These are phyloP conservation scores for Brachionus manjavacas DNA, from an alignment of 1,140 invertebrate species.

Conservation along the genomic window DNA sequence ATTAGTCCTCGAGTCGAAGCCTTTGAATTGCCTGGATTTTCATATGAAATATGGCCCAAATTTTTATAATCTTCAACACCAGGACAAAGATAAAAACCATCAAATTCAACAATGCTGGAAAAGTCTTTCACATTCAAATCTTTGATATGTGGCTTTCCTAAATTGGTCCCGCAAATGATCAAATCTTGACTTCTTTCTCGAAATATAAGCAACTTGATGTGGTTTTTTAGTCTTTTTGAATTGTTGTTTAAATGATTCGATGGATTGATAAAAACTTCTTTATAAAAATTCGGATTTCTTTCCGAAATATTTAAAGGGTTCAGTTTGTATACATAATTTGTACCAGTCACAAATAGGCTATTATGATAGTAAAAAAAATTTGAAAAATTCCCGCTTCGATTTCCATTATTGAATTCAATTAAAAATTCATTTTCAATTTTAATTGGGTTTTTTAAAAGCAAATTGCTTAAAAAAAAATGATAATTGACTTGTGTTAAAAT, in stretches of 20 bases:
- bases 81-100: slow-evolving; percentile 10
- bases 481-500: not conserved
- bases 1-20: not conserved
- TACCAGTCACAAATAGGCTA: not conserved
- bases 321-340: slow-evolving; percentile 5
- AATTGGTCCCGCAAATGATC: slow-evolving; percentile 2
- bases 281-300: not conserved
- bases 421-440: not conserved
- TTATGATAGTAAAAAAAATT: not conserved
- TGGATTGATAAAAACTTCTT: slow-evolving; percentile 16
- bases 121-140: slow-evolving; percentile 15
- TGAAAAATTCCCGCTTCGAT: not conserved
- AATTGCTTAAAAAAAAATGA: not conserved
- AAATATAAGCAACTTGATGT: slow-evolving; percentile 3
- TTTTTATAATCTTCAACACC: not conserved
- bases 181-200: slow-evolving; percentile 6
- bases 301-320: not conserved
- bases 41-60: slow-evolving; percentile 12
- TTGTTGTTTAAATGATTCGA: not conserved
- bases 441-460: not conserved
- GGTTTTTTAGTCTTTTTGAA: not conserved
- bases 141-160: slow-evolving; percentile 26
- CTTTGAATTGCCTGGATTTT: not conserved
- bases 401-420: not conserved
- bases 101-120: slow-evolving; percentile 16